These are phyloP conservation scores for Hippoglossus stenolepis DNA, from an alignment of 2,113 vertebrate genomes.

Conservation along the genomic window DNA sequence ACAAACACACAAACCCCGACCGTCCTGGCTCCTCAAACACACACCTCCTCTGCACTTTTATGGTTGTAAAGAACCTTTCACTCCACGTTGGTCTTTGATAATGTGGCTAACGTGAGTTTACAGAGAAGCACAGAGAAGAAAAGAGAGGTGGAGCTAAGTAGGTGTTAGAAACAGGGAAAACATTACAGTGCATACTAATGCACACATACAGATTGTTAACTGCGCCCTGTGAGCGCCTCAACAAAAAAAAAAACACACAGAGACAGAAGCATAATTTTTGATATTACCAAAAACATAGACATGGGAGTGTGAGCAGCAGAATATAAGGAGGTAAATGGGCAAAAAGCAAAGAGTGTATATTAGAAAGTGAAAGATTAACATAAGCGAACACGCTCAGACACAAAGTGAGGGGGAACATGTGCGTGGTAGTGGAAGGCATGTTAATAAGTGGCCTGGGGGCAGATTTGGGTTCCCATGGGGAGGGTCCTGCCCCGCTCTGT, in stretches of 20 bases:
- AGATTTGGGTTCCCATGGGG: conserved; percentile 71
- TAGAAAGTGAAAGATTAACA: conserved; percentile 54
- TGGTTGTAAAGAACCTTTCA: conserved; percentile 42
- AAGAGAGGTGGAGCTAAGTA: conserved; percentile 28
- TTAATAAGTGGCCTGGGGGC: conserved; percentile 79
- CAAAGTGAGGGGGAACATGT: conserved; percentile 66
- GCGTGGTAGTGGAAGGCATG: conserved; percentile 72
- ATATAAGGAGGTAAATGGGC: conserved; percentile 14
- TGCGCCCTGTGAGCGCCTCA: background rate
- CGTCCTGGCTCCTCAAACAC: conserved; percentile 9
- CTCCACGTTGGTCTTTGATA: conserved; percentile 65
- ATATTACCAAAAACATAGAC: background rate
- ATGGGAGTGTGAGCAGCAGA: conserved; percentile 16
- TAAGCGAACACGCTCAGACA: conserved; percentile 45
- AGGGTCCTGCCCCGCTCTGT: conserved; percentile 71
- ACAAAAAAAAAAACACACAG: background rate
- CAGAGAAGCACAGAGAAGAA: conserved; percentile 24
- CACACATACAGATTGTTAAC: background rate
- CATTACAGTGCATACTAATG: background rate
- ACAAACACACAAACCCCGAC: conserved; percentile 18
- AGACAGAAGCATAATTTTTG: conserved; percentile 12
- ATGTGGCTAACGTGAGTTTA: conserved; percentile 56
- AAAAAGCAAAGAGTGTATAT: conserved; percentile 54
- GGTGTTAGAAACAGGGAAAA: conserved; percentile 3
- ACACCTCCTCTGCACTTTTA: conserved; percentile 7